phyloP scores from a whole-genome alignment of 2,888 invertebrate genomes.

The Drosophila fulvimacula region DNA sequence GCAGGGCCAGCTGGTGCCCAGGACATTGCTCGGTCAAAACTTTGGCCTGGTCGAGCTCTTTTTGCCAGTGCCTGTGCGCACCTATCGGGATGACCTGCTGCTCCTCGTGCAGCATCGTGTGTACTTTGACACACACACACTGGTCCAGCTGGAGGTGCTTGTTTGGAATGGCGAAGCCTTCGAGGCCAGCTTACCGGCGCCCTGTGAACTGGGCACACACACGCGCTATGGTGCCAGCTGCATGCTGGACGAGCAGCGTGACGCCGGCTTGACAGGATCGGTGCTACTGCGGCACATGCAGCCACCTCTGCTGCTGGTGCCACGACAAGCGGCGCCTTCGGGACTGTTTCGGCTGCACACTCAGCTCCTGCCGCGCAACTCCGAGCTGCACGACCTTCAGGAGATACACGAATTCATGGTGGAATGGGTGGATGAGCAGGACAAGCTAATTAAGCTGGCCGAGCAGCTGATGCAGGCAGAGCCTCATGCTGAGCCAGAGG shows the following conservation, averaged over 20 bases:
- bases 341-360: constrained; percentile 81
- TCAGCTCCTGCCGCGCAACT: constrained; percentile 77
- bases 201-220: constrained; percentile 76
- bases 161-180: constrained; percentile 85
- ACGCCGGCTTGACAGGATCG: constrained; percentile 80
- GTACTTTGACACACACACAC: constrained; percentile 79
- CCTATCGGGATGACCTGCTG: constrained; percentile 84
- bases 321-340: constrained; percentile 79
- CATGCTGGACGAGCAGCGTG: constrained; percentile 81
- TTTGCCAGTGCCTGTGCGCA: constrained; percentile 82
- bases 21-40: constrained; percentile 81
- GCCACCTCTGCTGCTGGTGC: constrained; percentile 80
- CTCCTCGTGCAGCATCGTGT: constrained; percentile 85
- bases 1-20: constrained; percentile 79
- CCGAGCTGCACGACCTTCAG: constrained; percentile 79
- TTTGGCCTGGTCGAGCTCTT: constrained; percentile 83
- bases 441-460: constrained; percentile 54
- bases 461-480: constrained; percentile 25
- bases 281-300: constrained; percentile 68
- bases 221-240: constrained; percentile 77
- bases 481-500: background rate
- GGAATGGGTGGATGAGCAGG: constrained; percentile 77
- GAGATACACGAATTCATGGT: constrained; percentile 76
- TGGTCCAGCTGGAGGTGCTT: constrained; percentile 82
- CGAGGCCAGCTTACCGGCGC: constrained; percentile 78